These are phyloP conservation scores for Gonocerus acuteangulatus DNA, from an alignment of 2,888 invertebrate genomes.

Conservation along the genomic window DNA sequence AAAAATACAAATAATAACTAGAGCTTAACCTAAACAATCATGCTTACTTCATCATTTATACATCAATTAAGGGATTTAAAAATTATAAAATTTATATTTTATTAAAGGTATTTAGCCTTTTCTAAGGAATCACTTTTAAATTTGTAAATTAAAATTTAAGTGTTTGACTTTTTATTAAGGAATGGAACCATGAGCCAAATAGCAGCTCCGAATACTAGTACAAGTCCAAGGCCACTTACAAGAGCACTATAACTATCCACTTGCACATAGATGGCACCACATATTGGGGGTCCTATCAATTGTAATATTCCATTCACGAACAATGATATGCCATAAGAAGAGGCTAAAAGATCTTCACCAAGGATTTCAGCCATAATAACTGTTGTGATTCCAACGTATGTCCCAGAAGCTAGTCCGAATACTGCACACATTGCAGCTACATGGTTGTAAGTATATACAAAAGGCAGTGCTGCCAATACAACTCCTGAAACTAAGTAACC, in stretches of 20 bases:
- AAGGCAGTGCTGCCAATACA: slow-evolving; percentile 61
- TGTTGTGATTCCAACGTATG: slow-evolving; percentile 78
- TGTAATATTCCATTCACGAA: slow-evolving; percentile 78
- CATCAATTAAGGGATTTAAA: too few species aligned
- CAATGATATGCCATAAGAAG: slow-evolving; percentile 76
- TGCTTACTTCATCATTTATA: too few species aligned
- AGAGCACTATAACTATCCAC: slow-evolving; percentile 61
- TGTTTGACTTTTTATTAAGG: slow-evolving; percentile 25
- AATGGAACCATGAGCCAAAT: slow-evolving; percentile 71
- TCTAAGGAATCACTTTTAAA: too few species aligned
- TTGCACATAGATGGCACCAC: slow-evolving; percentile 61
- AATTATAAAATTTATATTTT: too few species aligned
- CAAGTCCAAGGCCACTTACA: slow-evolving; percentile 64
- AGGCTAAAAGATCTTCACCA: slow-evolving; percentile 73
- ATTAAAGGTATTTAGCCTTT: too few species aligned
- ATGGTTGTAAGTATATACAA: slow-evolving; percentile 55
- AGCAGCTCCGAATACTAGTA: slow-evolving; percentile 61
- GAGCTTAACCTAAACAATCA: too few species aligned
- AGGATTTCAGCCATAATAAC: slow-evolving; percentile 82
- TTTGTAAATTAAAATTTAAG: neutral
- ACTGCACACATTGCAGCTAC: slow-evolving; percentile 63
- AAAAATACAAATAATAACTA: too few species aligned
- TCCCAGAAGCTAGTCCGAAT: slow-evolving; percentile 75
- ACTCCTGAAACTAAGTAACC: slow-evolving; percentile 70
- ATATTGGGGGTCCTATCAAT: slow-evolving; percentile 73